Evolutionary conservation across 1,140 invertebrate genomes (phyloP), one percentile per base, ranked within the genome.

Genomic region (Adoxophyes honmai): DNA sequence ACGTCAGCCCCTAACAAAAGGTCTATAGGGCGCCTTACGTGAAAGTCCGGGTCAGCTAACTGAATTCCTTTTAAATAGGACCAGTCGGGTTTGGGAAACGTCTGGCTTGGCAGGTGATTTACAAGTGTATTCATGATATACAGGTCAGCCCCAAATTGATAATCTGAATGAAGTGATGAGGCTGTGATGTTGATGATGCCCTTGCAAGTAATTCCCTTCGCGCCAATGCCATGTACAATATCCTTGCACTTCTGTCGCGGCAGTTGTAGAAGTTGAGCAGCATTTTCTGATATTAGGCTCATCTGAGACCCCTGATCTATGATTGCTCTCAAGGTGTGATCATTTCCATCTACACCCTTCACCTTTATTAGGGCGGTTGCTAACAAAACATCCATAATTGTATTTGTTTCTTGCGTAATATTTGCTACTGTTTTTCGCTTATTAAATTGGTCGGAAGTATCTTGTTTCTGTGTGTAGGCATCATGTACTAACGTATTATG

Each of bases 11-110:
- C 51, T 0, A 59, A 11, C 16, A 59, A 5, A 11, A 59, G n/a
- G 28, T 59, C 57, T 16, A 59, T 14, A 1, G 48, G 48, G n/a
- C 57, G 57, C 5, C 36, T 59, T 9, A 59, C 16, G 33, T 53
- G 16, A 42, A 53, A 59, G 0, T 59, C 48, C 7, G 62, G 62
- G 21, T 65, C 62, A 0, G 62, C 58, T n/a, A 65, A 52, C n/a
- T 34, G 33, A 8, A 60, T 48, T 10, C 55, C 55, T 35, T 65
- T 18, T 3, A 60, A 34, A 44, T 34, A 5, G 4, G 28, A 18
- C 62, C 58, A 65, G 0, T 36, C 10, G 1, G 62, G 58, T 34
- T 60, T 60, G 1, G n/a, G 3, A 35, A 65, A 65, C 42, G 62
- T 58, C 39, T 42, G 18, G 13, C 55, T 65, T 5, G 62, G 62